Conservation (phyloP, 2,888 invertebrate species). For the Tromatobia lineatoria region DNA sequence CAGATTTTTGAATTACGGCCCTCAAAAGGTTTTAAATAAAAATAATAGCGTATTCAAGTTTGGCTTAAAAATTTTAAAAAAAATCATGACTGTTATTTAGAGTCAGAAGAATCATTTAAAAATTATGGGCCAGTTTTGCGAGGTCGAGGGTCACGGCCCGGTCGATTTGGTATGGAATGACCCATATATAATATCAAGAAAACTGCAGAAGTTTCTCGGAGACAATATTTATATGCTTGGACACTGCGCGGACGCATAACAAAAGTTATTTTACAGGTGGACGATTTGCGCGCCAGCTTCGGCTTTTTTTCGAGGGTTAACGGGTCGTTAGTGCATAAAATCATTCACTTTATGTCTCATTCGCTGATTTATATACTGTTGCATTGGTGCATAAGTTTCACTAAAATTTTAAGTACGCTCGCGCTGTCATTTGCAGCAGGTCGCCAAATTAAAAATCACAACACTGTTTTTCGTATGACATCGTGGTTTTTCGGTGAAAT, state of each 20-base stretch:
- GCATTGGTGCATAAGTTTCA: slow-evolving; percentile 28
- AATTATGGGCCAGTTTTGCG: too few relatives aligned
- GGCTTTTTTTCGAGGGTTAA: slow-evolving; percentile 20
- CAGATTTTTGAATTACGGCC: too few relatives aligned
- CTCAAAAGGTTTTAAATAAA: too few relatives aligned
- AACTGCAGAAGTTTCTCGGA: slow-evolving; percentile 23
- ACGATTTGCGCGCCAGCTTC: background rate
- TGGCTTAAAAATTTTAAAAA: too few relatives aligned
- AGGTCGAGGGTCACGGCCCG: too few relatives aligned
- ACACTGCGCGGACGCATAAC: slow-evolving; percentile 20
- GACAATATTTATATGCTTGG: background rate
- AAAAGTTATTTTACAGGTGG: slow-evolving; percentile 43
- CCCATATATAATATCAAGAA: slow-evolving; percentile 28
- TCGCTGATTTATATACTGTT: slow-evolving; percentile 49
- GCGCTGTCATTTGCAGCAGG: background rate
- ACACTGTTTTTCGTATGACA: background rate
- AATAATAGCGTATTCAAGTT: too few relatives aligned
- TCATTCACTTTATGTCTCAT: slow-evolving; percentile 50
- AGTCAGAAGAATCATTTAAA: too few relatives aligned
- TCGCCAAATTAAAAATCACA: slow-evolving; percentile 13
- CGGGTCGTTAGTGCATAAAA: slow-evolving; percentile 45
- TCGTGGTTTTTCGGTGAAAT: background rate
- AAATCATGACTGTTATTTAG: too few relatives aligned
- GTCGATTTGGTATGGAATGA: too few relatives aligned
- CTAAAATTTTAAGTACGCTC: slow-evolving; percentile 38